Evolutionary conservation across 2,888 invertebrate species (phyloP), one percentile per base, ranked within the genome.

Genomic region (Chydorus sphaericus): DNA sequence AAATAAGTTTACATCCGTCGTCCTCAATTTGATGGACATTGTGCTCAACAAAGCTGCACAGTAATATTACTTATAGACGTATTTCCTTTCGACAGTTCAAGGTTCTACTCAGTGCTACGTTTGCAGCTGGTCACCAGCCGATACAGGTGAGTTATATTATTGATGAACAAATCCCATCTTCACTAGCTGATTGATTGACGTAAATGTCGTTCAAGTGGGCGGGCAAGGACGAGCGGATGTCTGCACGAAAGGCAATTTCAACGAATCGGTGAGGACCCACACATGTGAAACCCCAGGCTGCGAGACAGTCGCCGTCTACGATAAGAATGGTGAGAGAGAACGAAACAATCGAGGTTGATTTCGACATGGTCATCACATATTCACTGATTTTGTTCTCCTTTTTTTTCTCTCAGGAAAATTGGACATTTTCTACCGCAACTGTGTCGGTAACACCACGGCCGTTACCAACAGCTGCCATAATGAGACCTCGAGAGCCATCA

Each of bases 71-170:
- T 33, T 33, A 10, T 33, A 33, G n/a, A 11, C 36, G 48, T 16
- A 48, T 16, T 48, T n/a, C 20, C n/a, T 18, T 23, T 3, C n/a
- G 23, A 48, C 23, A 48, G 48, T 20, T 48, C 16, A 7, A 48
- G 60, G n/a, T n/a, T n/a, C 59, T 16, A 54, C 60, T 4, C 58
- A 61, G 54, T 61, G 61, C 54, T 61, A 61, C 59, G 58, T 61
- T 8, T 61, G 61, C 57, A 61, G 61, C 30, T 61, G 60, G 59
- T 57, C 57, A 20, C 61, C 60, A 10, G 52, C 51, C 10, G 61
- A 54, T 30, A 59, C 39, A 38, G 57, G 48, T 54, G 28, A 44
- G 26, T 44, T 3, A 26, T 20, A 11, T 44, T 23, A 14, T 8
- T 26, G 28, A 44, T 7, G 4, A 26, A 23, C 4, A 23, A 44